A percentile compares a stretch with the other conserved stretches of the same genome.
Conservation (phyloP, 2,113 vertebrate genomes). For the Eurystomus gularis region DNA sequence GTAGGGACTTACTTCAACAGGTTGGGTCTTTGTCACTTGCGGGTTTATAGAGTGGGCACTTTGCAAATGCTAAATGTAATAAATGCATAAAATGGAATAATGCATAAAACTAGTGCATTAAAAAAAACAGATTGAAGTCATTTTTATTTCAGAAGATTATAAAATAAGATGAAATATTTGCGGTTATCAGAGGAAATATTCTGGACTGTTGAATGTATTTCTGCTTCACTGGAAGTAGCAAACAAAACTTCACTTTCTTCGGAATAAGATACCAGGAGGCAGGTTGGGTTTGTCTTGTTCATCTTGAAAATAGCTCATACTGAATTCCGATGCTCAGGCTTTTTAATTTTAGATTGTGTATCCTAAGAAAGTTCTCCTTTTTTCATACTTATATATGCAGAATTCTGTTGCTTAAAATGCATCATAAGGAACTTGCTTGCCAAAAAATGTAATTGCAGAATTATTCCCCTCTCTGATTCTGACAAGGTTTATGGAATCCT, state of each 20-base stretch:
- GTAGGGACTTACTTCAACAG: not conserved
- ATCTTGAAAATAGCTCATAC: not conserved
- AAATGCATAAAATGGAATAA: no score
- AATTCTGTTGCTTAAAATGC: not conserved
- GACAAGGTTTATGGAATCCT: not conserved
- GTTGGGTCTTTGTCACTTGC: not conserved
- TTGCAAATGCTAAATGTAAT: not conserved
- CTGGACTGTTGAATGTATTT: constrained; percentile 2
- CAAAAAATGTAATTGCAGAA: not conserved
- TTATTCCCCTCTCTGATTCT: not conserved
- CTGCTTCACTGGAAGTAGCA: constrained; percentile 2
- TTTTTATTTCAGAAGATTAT: constrained; percentile 28
- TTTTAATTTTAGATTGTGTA: not conserved
- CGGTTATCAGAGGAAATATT: not conserved
- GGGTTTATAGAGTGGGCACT: not conserved
- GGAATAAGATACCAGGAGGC: constrained; percentile 23
- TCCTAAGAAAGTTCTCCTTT: constrained; percentile 21
- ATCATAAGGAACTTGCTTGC: constrained; percentile 13
- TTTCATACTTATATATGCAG: constrained; percentile 37
- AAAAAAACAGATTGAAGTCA: not conserved
- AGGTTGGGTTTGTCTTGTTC: not conserved
- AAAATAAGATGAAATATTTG: not conserved
- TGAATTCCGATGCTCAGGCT: not conserved
- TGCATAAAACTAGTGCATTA: not conserved
- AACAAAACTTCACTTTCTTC: constrained; percentile 6